Base-by-base conservation (phyloP, 1,140 invertebrate genomes). In the Drosophila navojoa region DNA sequence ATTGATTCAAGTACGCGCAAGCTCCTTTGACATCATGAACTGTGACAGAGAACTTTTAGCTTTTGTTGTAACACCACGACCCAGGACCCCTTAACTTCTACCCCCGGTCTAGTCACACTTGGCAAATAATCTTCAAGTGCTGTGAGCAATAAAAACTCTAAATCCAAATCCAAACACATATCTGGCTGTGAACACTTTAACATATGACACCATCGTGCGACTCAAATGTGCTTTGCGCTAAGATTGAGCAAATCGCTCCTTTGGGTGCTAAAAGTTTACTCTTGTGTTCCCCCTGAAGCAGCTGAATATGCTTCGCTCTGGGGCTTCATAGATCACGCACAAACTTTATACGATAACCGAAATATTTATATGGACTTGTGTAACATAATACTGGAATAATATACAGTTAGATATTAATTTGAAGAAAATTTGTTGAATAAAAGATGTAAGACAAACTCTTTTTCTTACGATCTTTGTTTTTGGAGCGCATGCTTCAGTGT, bases 81-180 rank as follows among this genome's bases (percentile, higher is more conserved):
- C 42, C 10, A n/a, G n/a, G 11, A 42, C 7, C 11, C 25, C 45
- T 11, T 27, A 11, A 7, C 32, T 10, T 50, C 9, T 55, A n/a
- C n/a, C 29, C 4, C 55, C 35, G 44, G 76, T 77, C 72, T 77
- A 77, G 76, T 71, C 76, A 57, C 66, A 66, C 67, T 73, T 73
- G 62, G 19, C 49, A 67, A 76, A 68, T 73, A 68, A 73, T 69
- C 50, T 60, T 76, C 57, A 52, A 71, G 42, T 62, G 44, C 7
- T 71, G 44, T 15, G 35, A 35, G 67, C 72, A 71, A 67, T 76
- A 75, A 77, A 75, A 72, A 49, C 22, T 19, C 22, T n/a, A 62
- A 75, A 67, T 35, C n/a, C 42, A 61, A 76, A 67, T 35, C 10
- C 42, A 55, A 76, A 53, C 71, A 61, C 52, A 67, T 52, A 53